Evolutionary conservation across 1,140 invertebrate genomes (phyloP).

Genomic region (Contarinia nasturtii): DNA sequence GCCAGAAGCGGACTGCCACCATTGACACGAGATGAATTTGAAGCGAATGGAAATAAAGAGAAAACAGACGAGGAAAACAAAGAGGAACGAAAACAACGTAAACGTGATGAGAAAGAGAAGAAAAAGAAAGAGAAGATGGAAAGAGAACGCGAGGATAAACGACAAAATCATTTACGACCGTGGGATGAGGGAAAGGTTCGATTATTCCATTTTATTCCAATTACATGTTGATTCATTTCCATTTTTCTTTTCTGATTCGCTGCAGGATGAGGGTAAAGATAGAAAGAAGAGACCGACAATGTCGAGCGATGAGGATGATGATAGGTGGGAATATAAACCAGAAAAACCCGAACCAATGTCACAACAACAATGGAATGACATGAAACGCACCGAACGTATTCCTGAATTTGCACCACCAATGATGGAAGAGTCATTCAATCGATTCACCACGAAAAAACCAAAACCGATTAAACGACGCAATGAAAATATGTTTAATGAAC

Average conservation of each 20-base stretch:
- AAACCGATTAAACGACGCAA: constrained; percentile 3
- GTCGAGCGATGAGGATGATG: constrained; percentile 18
- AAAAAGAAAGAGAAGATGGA: constrained; percentile 14
- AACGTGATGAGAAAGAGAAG: constrained; percentile 23
- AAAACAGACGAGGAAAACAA: constrained; percentile 26
- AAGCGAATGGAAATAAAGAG: constrained; percentile 21
- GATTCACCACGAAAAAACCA: constrained; percentile 3
- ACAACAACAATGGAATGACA: constrained; percentile 62
- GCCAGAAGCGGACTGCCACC: constrained; percentile 54
- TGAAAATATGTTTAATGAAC: constrained; percentile 12
- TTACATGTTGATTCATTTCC: no score
- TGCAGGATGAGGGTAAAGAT: no score
- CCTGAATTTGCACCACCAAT: constrained; percentile 46
- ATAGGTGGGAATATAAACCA: constrained; percentile 27
- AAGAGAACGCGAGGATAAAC: constrained; percentile 25
- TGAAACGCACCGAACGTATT: constrained; percentile 42
- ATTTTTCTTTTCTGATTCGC: not conserved
- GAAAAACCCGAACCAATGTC: constrained; percentile 32
- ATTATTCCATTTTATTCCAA: constrained; percentile 5
- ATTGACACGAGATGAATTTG: constrained; percentile 6
- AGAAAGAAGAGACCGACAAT: not conserved
- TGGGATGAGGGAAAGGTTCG: constrained; percentile 44
- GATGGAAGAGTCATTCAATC: constrained; percentile 5
- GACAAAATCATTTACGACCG: constrained; percentile 36
- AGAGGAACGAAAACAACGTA: constrained; percentile 23